Evolutionary conservation across 1,140 invertebrate genomes (phyloP).

Genomic region (Drosophila sturtevanti): DNA sequence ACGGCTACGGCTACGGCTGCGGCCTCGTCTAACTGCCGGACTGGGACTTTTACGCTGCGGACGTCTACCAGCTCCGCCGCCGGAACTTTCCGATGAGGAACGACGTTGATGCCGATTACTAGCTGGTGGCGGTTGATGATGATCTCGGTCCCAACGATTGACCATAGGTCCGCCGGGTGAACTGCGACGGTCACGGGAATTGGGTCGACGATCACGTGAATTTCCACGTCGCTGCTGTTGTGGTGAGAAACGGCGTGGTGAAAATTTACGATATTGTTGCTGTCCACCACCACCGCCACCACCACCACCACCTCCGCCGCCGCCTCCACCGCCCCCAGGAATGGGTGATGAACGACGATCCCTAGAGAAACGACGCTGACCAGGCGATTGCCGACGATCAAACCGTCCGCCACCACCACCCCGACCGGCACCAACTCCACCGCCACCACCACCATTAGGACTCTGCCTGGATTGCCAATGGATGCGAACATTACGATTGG

Average conservation of each 20-base stretch:
- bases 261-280: constrained; percentile 71
- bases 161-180: constrained; percentile 43
- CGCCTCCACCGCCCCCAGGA: constrained; percentile 17
- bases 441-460: constrained; percentile 50
- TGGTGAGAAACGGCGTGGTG: constrained; percentile 68
- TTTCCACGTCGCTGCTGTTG: constrained; percentile 38
- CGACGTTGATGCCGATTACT: constrained; percentile 18
- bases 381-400: constrained; percentile 66
- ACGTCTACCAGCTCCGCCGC: constrained; percentile 1
- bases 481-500: constrained; percentile 61
- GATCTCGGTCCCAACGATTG: constrained; percentile 48
- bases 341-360: constrained; percentile 71
- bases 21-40: constrained; percentile 38
- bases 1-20: constrained; percentile 44
- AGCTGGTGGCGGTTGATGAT: constrained; percentile 33
- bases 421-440: constrained; percentile 41
- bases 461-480: constrained; percentile 69
- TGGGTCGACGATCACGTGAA: constrained; percentile 47
- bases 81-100: constrained; percentile 40
- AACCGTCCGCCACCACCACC: constrained; percentile 66
- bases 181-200: constrained; percentile 61
- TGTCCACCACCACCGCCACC: background rate
- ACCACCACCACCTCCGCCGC: background rate
- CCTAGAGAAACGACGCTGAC: constrained; percentile 63
- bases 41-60: constrained; percentile 45